phyloP scores from a whole-genome alignment of 2,113 vertebrate genomes.

The Anolis sagrei region DNA sequence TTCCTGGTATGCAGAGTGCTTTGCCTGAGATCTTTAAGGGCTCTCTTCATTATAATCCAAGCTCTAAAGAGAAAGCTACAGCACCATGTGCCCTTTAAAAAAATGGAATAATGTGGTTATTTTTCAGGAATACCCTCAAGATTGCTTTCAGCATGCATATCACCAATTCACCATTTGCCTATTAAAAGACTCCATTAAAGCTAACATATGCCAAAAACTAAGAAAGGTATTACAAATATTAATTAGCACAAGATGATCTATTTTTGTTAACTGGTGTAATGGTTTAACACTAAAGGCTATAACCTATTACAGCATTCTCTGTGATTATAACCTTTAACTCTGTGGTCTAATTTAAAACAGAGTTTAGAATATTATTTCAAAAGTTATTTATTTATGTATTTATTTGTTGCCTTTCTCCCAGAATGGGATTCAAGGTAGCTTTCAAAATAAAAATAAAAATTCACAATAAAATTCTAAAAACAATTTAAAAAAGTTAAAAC shows the following conservation, averaged over 20 bases:
- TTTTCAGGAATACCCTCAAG: conserved; percentile 73
- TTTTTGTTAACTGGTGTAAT: conserved; percentile 33
- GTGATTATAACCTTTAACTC: neutral
- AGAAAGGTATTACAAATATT: conserved; percentile 66
- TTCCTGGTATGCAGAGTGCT: conserved; percentile 79
- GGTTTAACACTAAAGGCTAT: neutral
- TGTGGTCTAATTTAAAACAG: conserved; percentile 1
- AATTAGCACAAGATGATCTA: conserved; percentile 67
- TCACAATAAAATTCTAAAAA: too few relatives aligned
- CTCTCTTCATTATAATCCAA: conserved; percentile 77
- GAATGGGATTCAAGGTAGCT: too few relatives aligned
- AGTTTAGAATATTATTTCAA: neutral
- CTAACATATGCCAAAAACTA: conserved; percentile 68
- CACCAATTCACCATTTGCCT: conserved; percentile 53
- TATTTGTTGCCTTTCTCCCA: too few relatives aligned
- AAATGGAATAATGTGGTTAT: conserved; percentile 76
- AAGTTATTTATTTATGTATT: neutral
- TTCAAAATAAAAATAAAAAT: too few relatives aligned
- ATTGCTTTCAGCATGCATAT: conserved; percentile 63
- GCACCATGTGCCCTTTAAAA: conserved; percentile 67
- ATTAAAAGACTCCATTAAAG: conserved; percentile 56
- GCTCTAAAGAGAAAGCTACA: conserved; percentile 75
- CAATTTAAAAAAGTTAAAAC: too few relatives aligned
- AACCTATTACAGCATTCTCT: neutral
- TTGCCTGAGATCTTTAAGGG: conserved; percentile 77